Conservation (phyloP, 2,797 vertebrate species). For the Sebastes kiyomatsui region DNA sequence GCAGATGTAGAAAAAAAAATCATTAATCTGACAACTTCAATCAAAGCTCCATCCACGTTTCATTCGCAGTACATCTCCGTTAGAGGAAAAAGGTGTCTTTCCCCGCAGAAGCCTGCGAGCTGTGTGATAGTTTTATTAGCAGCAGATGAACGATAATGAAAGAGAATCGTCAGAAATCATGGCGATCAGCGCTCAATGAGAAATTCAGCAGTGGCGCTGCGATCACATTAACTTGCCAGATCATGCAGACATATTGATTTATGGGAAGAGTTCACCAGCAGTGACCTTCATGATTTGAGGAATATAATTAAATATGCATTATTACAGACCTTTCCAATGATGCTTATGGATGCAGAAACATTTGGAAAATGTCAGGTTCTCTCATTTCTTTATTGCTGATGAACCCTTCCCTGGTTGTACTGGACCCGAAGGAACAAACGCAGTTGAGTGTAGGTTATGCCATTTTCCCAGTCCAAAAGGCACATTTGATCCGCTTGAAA, state of each 20-base stretch:
- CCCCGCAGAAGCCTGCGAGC: neutral
- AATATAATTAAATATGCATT: slow-evolving; percentile 72
- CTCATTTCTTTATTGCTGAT: slow-evolving; percentile 43
- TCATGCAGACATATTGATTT: slow-evolving; percentile 70
- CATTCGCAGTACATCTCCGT: neutral
- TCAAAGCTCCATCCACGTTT: neutral
- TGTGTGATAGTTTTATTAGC: slow-evolving; percentile 16
- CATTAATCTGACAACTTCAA: neutral
- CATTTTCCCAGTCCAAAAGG: slow-evolving; percentile 17
- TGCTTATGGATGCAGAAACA: slow-evolving; percentile 61
- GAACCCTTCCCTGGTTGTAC: slow-evolving; percentile 18
- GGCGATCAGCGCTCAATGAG: slow-evolving; percentile 10
- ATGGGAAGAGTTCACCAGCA: slow-evolving; percentile 52
- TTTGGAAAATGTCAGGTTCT: slow-evolving; percentile 69
- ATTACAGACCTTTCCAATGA: slow-evolving; percentile 51
- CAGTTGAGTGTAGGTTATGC: slow-evolving; percentile 16
- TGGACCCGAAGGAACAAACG: slow-evolving; percentile 39
- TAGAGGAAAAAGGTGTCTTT: neutral
- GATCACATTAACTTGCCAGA: slow-evolving; percentile 52
- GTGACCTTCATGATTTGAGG: slow-evolving; percentile 69
- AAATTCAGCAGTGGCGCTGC: slow-evolving; percentile 17
- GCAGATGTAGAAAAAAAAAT: neutral
- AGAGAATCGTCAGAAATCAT: slow-evolving; percentile 24
- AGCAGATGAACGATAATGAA: slow-evolving; percentile 23
- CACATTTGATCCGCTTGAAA: slow-evolving; percentile 18